Evolutionary conservation across 2,888 invertebrate species (phyloP), one percentile per base, ranked within the genome.

Genomic region (Horisme vitalbata): DNA sequence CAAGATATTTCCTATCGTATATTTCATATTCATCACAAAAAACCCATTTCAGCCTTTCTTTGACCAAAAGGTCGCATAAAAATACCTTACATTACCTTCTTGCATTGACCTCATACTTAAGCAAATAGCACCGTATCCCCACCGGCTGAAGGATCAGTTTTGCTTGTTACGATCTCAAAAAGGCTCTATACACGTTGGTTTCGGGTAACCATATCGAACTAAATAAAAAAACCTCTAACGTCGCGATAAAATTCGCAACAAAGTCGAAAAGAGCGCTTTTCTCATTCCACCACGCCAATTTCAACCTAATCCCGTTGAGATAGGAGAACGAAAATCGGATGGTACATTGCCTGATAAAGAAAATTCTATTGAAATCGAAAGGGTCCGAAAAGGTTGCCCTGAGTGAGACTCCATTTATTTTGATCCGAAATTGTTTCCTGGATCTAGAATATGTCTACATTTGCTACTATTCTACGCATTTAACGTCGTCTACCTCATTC

Each of bases 191-290:
- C 38, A 52, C 30, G 21, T 45, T 57, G 63, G 68, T 37, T 43
- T 20, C 27, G 33, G 49, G 51, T 38, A 35, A 52, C 58, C 54
- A 56, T 54, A 56, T 74, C 65, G 62, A 59, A 71, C 70, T 73
- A 69, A 75, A 77, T 76, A 77, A 75, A 73, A 43, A 77, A 71
- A 73, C 68, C 76, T 68, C 67, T 65, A 74, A 71, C 69, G 69
- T 65, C 57, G 59, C 75, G 71, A 77, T 79, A 79, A 79, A 75
- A 79, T 68, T 65, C 68, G 57, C 73, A 72, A 79, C 76, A 79
- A 77, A 78, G 71, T 65, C 67, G 53, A 63, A 67, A 66, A 65
- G 61, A 58, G 55, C 63, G 63, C n/a, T 65, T 65, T 63, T 41
- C 51, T 41, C 46, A 44, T 52, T 50, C 61, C 61, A 52, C 55